Evolutionary conservation across 2,113 vertebrate genomes (phyloP).

Genomic region (Dolichallabes microphthalmus): DNA sequence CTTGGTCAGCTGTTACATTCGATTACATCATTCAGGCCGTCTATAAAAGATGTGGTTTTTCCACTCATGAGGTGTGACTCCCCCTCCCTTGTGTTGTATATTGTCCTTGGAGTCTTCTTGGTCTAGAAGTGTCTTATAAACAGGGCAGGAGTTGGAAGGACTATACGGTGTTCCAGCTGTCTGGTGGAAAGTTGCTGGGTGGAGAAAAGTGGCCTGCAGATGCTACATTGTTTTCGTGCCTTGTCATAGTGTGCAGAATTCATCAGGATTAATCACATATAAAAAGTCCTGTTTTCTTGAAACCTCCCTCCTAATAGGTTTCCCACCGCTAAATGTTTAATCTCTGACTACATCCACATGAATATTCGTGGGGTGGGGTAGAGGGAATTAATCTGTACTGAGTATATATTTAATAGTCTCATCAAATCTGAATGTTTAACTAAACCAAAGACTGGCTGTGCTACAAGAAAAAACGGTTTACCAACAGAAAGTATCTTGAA

Average conservation of each 20-base stretch:
- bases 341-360: neutral
- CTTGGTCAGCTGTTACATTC: neutral
- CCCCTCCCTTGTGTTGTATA: slow-evolving; percentile 5
- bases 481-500: neutral
- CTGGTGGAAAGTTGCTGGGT: neutral
- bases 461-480: neutral
- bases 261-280: neutral
- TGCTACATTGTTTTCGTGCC: neutral
- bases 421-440: neutral
- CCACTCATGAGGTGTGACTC: slow-evolving; percentile 6
- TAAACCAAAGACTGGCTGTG: neutral
- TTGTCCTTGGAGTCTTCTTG: slow-evolving; percentile 39
- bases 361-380: neutral
- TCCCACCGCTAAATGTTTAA: neutral
- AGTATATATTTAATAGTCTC: neutral
- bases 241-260: neutral
- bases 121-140: neutral
- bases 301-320: too few species aligned
- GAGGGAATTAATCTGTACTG: neutral
- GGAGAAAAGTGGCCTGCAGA: neutral
- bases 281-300: neutral
- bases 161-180: neutral
- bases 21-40: neutral
- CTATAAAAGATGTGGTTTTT: neutral
- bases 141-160: neutral